Conservation (phyloP, 2,113 vertebrate species). For the Elgaria multicarinata region DNA sequence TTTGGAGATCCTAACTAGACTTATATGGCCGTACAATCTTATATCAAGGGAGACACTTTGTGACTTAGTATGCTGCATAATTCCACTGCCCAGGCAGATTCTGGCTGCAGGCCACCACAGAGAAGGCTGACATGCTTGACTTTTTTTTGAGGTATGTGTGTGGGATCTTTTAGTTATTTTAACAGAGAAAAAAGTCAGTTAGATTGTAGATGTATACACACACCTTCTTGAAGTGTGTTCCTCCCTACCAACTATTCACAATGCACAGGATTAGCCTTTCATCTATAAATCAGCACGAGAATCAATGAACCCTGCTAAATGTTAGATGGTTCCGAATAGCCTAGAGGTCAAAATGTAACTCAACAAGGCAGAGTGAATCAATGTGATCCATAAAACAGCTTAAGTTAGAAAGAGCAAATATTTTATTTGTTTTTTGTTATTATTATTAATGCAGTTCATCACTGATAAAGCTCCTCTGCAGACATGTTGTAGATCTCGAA, state of each 20-base stretch:
- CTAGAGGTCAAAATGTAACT: conserved; percentile 47
- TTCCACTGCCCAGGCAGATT: too few relatives aligned
- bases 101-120: background rate
- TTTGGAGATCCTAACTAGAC: too few relatives aligned
- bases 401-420: conserved; percentile 45
- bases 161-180: background rate
- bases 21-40: too few relatives aligned
- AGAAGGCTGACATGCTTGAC: background rate
- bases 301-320: conserved; percentile 62
- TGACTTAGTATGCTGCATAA: too few relatives aligned
- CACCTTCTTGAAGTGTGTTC: conserved; percentile 2
- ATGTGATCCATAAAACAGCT: conserved; percentile 61
- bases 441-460: conserved; percentile 9
- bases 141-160: background rate
- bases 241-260: conserved; percentile 6
- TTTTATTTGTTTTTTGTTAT: conserved; percentile 26
- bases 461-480: background rate
- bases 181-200: background rate
- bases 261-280: conserved; percentile 5
- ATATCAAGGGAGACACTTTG: too few relatives aligned
- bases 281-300: conserved; percentile 51
- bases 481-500: background rate
- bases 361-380: conserved; percentile 59
- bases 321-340: conserved; percentile 43
- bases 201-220: background rate